Base-by-base conservation (phyloP, 2,888 invertebrate species). In the Pseudeuparius sepicola region DNA sequence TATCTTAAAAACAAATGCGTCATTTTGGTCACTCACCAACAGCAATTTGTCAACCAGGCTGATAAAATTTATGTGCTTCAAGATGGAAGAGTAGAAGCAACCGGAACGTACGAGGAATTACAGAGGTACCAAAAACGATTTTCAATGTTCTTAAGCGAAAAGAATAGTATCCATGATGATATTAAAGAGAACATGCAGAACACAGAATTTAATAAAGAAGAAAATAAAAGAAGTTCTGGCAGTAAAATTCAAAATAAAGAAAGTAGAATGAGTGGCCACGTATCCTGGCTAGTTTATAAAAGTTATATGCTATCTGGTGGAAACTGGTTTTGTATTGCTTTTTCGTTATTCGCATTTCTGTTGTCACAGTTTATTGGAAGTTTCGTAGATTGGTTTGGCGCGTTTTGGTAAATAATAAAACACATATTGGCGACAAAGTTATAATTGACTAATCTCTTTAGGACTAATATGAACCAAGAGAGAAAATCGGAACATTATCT, bases 331-430 rank as follows among this genome's bases (percentile, higher is more conserved):
- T 46, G 42, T 25, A 32, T 31, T 9, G 5, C 45, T 3, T 14
- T 36, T n/a, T 67, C 82, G 17, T 79, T 78, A 43, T 46, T 76
- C 14, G 27, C 40, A 14, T 47, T 50, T 33, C 7, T 43, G 11
- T 4, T 39, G 2, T 41, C 43, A 14, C 47, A 48, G 32, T 15
- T 40, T 10, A 60, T 78, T 25, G 83, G 79, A 2, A 86, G 84
- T 6, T 71, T 73, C 9, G 74, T 79, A 1, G 88, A 88, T 57
- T 85, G 76, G 63, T 88, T 84, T 66, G 71, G 86, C 3, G 73
- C 80, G 3, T 77, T 71, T 53, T 87, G 86, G 85, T 77, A 47
- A n/a, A n/a, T n/a, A n/a, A n/a, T n/a, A n/a, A n/a, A n/a, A n/a
- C n/a, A n/a, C n/a, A n/a, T n/a, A n/a, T n/a, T n/a, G n/a, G n/a